A percentile compares a stretch with the other conserved stretches of the same genome.
Conservation (phyloP, 2,113 vertebrate species). For the Athene cunicularia region DNA sequence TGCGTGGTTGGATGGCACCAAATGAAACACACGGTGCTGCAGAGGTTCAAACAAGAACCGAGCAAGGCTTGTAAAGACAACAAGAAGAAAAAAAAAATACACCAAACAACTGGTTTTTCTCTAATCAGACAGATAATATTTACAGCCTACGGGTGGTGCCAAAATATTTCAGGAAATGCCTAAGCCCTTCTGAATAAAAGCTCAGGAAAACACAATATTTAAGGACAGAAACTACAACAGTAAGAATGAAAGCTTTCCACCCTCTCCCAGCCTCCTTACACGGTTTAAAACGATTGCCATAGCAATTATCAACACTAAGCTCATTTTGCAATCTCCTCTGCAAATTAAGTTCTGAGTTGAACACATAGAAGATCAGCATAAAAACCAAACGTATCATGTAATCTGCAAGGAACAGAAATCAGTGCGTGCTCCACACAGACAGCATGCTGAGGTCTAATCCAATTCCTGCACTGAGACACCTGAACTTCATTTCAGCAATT, state of each 20-base stretch:
- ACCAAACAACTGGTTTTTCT: conserved; percentile 44
- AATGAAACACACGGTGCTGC: not conserved
- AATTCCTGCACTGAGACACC: not conserved
- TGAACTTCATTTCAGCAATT: not conserved
- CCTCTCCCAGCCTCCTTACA: conserved; percentile 11
- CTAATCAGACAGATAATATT: conserved; percentile 61
- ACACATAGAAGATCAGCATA: not conserved
- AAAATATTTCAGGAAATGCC: conserved; percentile 68
- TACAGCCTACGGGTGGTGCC: conserved; percentile 36
- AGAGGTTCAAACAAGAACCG: not conserved
- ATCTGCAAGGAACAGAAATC: not conserved
- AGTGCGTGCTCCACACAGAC: accelerated
- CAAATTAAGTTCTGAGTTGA: conserved; percentile 21
- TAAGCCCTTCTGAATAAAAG: conserved; percentile 46
- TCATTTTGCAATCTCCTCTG: conserved; percentile 10
- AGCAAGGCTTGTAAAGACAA: not conserved
- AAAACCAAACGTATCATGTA: not conserved
- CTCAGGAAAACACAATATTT: conserved; percentile 36
- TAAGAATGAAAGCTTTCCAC: conserved; percentile 36
- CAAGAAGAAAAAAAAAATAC: not conserved
- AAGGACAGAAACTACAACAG: conserved; percentile 10
- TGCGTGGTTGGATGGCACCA: not conserved
- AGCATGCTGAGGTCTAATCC: not conserved
- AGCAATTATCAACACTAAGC: conserved; percentile 23
- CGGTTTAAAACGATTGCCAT: conserved; percentile 31